These are phyloP conservation scores for Fopius arisanus DNA, from an alignment of 1,140 invertebrate genomes.

Conservation along the genomic window DNA sequence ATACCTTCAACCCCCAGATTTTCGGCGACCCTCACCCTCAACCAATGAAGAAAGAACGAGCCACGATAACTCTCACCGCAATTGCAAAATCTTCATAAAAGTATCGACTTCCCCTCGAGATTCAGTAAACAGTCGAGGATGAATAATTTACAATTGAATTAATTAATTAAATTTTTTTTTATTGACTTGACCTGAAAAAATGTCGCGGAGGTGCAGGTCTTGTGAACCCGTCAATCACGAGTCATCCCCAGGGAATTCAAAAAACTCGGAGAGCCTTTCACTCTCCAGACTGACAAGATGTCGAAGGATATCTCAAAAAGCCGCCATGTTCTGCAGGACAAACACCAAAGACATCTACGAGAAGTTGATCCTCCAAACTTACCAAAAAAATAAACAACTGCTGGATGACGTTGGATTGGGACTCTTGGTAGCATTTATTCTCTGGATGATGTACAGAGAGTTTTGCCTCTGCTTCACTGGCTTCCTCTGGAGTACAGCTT, in stretches of 20 bases:
- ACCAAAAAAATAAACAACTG: background rate
- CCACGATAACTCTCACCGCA: background rate
- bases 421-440: background rate
- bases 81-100: background rate
- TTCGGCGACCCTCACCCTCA: background rate
- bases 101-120: background rate
- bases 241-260: background rate
- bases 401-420: background rate
- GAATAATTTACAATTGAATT: too few species aligned
- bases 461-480: slow-evolving; percentile 20
- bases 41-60: background rate
- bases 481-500: slow-evolving; percentile 25
- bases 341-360: background rate
- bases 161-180: too few species aligned
- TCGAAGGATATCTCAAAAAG: background rate
- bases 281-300: background rate
- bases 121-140: too few species aligned
- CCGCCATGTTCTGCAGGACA: background rate
- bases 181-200: background rate
- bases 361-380: background rate
- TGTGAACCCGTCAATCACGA: background rate
- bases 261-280: background rate
- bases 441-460: slow-evolving; percentile 30
- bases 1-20: background rate
- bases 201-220: background rate